Base-by-base conservation (phyloP, 2,888 invertebrate species). In the Ommatoiulus sabulosus region DNA sequence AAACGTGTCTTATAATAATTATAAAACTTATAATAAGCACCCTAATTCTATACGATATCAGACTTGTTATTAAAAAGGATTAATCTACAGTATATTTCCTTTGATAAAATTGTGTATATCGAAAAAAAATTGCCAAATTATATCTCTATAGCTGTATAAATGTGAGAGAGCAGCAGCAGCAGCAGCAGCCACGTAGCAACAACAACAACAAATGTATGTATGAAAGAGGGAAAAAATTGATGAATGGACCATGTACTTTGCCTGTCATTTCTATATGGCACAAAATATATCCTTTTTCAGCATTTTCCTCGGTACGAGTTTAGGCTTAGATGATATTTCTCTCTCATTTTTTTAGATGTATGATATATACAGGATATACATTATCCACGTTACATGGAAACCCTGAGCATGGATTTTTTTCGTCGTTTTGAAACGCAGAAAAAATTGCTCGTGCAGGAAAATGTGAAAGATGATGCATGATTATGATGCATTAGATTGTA, bases 311-410 rank as follows among this genome's bases (percentile, higher is more conserved):
- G 20, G 8, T 24, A 24, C 24, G 24, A 10, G 72, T 24, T 10
- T 24, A 24, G n/a, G 72, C 72, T 72, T 8, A 57, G 57, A 15
- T 2, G 20, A 72, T 72, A 24, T 72, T 72, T 72, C 8, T 72
- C 72, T 72, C 72, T 4, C n/a, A n/a, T n/a, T 20, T 72, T 72
- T 72, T 72, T 72, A 72, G 15, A 57, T 17, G 63, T 72, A 72
- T 72, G 72, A 72, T 72, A 72, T 72, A 72, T 72, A 72, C 72
- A 72, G 72, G 72, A 72, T 72, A 72, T 72, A 72, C 72, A 72
- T 72, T 72, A 72, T 72, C 72, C 72, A 24, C 24, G 8, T 24
- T 72, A 72, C 72, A 72, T 72, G 5, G 72, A 72, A 72, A 72
- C 72, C 24, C 72, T 24, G 24, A 72, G 72, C 72, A 4, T 72